phyloP scores from a whole-genome alignment of 92 coral and sea anemone genomes.

The Epizoanthus illoricatus region DNA sequence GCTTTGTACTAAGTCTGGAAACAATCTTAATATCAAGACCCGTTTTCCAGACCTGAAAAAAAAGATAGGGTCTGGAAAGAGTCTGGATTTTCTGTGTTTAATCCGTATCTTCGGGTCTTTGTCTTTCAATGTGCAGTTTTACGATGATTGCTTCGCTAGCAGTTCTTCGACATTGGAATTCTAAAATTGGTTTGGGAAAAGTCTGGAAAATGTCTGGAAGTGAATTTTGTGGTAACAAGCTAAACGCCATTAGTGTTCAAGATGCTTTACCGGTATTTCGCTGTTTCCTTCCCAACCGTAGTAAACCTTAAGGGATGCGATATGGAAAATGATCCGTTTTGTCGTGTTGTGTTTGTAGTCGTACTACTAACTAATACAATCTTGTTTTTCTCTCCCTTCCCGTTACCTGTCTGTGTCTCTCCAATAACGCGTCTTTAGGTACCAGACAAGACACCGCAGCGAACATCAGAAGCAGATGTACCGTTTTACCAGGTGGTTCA shows the following conservation, averaged over 20 bases:
- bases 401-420: slow-evolving; percentile 41
- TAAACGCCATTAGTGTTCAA: background rate
- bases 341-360: background rate
- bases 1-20: too few species aligned
- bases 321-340: slow-evolving; percentile 7
- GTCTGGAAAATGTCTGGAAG: too few species aligned
- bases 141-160: too few species aligned
- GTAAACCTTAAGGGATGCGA: background rate
- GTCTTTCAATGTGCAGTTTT: too few species aligned
- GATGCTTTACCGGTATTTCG: background rate
- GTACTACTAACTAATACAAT: slow-evolving; percentile 2
- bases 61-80: too few species aligned
- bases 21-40: too few species aligned
- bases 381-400: slow-evolving; percentile 30
- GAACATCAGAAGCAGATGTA: background rate
- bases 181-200: too few species aligned
- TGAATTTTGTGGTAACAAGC: background rate
- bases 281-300: background rate
- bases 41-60: too few species aligned
- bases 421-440: slow-evolving; percentile 34
- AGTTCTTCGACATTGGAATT: too few species aligned
- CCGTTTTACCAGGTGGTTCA: slow-evolving; percentile 38
- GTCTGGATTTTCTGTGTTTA: too few species aligned
- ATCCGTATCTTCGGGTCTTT: too few species aligned
- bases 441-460: slow-evolving; percentile 32